Percentiles rank a stretch among this genome's conserved stretches.
Evolutionary conservation across 2,888 invertebrate genomes (phyloP).

Genomic region (Drosophila sordidula): DNA sequence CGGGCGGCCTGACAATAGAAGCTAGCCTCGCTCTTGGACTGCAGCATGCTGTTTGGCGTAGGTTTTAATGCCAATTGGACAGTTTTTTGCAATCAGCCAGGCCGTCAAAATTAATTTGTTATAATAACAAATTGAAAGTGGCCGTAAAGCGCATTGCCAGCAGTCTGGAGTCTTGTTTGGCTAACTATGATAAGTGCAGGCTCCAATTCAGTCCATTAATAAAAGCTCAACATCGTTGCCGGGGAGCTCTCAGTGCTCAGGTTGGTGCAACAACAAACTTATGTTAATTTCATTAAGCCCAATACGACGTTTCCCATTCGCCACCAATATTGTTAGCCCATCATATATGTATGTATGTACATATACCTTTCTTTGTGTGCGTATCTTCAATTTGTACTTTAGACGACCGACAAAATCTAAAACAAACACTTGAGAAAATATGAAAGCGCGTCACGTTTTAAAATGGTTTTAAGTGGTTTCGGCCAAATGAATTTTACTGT

Average conservation of each 20-base stretch:
- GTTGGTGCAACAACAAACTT: slow-evolving; percentile 51
- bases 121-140: slow-evolving; percentile 75
- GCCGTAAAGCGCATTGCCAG: slow-evolving; percentile 14
- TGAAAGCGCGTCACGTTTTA: slow-evolving; percentile 69
- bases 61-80: slow-evolving; percentile 74
- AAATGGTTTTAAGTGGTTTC: slow-evolving; percentile 55
- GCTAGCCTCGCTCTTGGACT: slow-evolving; percentile 30
- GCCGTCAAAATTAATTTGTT: slow-evolving; percentile 78
- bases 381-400: slow-evolving; percentile 50
- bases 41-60: slow-evolving; percentile 69
- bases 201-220: background rate
- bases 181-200: slow-evolving; percentile 2
- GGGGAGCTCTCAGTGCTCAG: slow-evolving; percentile 20
- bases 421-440: slow-evolving; percentile 63
- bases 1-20: slow-evolving; percentile 52
- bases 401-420: slow-evolving; percentile 55
- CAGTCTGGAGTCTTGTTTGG: background rate
- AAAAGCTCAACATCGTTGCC: background rate
- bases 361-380: slow-evolving; percentile 5
- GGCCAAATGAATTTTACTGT: slow-evolving; percentile 29
- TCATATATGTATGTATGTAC: background rate
- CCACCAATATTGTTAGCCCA: slow-evolving; percentile 36
- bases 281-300: slow-evolving; percentile 53
- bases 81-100: slow-evolving; percentile 77
- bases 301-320: slow-evolving; percentile 44